Percentiles rank a stretch among this genome's conserved stretches.
phyloP scores from a whole-genome alignment of 2,888 invertebrate species.

The Entomobrya multifasciata region DNA sequence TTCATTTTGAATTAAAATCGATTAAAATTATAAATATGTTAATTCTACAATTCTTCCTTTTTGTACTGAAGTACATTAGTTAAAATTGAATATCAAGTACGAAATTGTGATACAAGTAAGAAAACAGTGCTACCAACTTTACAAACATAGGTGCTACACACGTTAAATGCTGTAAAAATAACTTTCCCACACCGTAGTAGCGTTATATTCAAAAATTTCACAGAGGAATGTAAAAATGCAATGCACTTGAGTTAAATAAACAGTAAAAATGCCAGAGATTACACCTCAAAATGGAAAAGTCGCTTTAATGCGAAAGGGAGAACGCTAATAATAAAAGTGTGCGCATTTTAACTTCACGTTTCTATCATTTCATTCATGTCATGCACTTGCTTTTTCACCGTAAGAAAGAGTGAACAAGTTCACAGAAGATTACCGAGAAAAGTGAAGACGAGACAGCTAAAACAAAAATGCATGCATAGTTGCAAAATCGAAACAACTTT shows the following conservation, averaged over 20 bases:
- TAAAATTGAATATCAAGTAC: no score
- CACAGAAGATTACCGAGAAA: not conserved
- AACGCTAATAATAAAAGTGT: not conserved
- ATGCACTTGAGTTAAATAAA: slow-evolving; percentile 60
- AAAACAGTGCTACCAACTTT: no score
- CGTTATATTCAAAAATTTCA: slow-evolving; percentile 49
- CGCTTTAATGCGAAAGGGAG: not conserved
- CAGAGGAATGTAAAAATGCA: slow-evolving; percentile 60
- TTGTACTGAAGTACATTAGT: no score
- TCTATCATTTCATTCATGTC: no score
- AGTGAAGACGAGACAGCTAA: not conserved
- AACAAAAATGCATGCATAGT: not conserved
- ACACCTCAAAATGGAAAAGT: not conserved
- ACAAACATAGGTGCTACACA: no score
- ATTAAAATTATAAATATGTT: no score
- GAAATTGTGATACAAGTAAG: no score
- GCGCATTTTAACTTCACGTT: not conserved
- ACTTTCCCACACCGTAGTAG: not conserved
- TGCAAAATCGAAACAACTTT: no score
- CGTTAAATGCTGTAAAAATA: no score
- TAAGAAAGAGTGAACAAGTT: slow-evolving; percentile 15
- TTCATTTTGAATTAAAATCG: no score
- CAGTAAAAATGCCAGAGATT: slow-evolving; percentile 64
- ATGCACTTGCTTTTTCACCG: no score
- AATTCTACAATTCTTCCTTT: no score